Conservation (phyloP, 2,113 vertebrate genomes). For the Dromaius novaehollandiae region DNA sequence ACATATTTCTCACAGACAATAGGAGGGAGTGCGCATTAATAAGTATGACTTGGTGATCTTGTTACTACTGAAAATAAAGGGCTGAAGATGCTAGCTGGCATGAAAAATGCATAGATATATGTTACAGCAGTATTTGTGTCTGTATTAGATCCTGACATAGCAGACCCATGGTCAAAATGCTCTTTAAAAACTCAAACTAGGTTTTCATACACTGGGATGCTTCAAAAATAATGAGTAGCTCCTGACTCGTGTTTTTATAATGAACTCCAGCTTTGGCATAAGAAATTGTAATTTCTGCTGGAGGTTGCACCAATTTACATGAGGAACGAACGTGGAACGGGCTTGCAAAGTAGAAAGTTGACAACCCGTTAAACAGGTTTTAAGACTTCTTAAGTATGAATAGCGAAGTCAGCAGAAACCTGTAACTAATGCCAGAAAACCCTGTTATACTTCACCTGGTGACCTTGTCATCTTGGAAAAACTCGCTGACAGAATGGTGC, state of each 20-base stretch:
- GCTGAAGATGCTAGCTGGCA: not conserved
- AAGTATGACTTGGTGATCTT: not conserved
- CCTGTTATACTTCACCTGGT: not conserved
- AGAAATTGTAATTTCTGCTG: not conserved
- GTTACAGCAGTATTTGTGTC: too few species aligned
- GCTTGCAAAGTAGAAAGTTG: not conserved
- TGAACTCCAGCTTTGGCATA: not conserved
- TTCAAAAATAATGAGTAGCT: not conserved
- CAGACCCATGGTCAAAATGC: not conserved
- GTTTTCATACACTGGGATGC: not conserved
- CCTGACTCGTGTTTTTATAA: not conserved
- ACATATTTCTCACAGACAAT: not conserved
- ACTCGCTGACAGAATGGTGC: not conserved
- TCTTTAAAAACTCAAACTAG: not conserved
- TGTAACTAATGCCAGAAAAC: not conserved
- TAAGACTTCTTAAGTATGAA: not conserved
- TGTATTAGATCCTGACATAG: not conserved
- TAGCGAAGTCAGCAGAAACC: conserved; percentile 14
- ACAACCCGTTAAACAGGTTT: not conserved
- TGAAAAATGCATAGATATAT: not conserved
- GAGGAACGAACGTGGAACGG: not conserved
- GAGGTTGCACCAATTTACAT: not conserved
- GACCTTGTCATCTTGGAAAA: conserved; percentile 3
- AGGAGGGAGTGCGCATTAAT: not conserved
- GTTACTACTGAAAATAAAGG: not conserved